Evolutionary conservation across 2,113 vertebrate species (phyloP).

Genomic region (Tetraodon nigroviridis): DNA sequence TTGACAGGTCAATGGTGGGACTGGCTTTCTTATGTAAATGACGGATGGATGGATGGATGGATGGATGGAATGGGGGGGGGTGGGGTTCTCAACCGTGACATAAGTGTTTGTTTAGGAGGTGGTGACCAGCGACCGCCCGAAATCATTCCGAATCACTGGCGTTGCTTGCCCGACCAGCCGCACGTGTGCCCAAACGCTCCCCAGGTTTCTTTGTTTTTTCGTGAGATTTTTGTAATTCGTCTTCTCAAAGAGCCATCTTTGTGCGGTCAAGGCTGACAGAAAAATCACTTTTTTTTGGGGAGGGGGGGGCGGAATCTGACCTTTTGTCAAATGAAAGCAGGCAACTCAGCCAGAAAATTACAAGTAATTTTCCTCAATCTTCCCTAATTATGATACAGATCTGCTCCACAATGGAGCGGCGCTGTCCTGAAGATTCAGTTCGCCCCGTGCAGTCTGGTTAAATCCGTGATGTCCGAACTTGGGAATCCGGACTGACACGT

Average conservation of each 20-base stretch:
- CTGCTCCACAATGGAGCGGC: conserved; percentile 54
- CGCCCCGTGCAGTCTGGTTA: conserved; percentile 30
- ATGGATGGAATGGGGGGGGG: too few species aligned
- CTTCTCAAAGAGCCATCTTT: conserved; percentile 6
- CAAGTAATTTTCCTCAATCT: conserved; percentile 64
- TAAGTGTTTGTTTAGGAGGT: conserved; percentile 58
- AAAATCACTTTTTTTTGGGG: conserved; percentile 1
- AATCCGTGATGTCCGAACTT: conserved; percentile 61
- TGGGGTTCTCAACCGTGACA: conserved; percentile 46
- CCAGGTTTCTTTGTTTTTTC: too few species aligned
- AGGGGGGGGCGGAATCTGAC: conserved; percentile 19
- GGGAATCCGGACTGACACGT: conserved; percentile 65
- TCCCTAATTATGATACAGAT: conserved; percentile 69
- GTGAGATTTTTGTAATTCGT: too few species aligned
- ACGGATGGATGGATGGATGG: too few species aligned
- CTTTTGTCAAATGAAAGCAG: conserved; percentile 58
- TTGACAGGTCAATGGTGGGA: conserved; percentile 29
- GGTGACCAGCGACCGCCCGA: conserved; percentile 36
- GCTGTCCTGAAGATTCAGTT: conserved; percentile 48
- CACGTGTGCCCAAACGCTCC: background rate
- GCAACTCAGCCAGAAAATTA: conserved; percentile 63
- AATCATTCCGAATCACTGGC: conserved; percentile 31
- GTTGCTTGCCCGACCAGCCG: background rate
- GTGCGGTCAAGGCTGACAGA: background rate
- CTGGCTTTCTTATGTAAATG: conserved; percentile 55